A percentile compares a stretch with the other conserved stretches of the same genome.
Evolutionary conservation across 2,888 invertebrate species (phyloP).

Genomic region (Brachypalpus laphriformis): DNA sequence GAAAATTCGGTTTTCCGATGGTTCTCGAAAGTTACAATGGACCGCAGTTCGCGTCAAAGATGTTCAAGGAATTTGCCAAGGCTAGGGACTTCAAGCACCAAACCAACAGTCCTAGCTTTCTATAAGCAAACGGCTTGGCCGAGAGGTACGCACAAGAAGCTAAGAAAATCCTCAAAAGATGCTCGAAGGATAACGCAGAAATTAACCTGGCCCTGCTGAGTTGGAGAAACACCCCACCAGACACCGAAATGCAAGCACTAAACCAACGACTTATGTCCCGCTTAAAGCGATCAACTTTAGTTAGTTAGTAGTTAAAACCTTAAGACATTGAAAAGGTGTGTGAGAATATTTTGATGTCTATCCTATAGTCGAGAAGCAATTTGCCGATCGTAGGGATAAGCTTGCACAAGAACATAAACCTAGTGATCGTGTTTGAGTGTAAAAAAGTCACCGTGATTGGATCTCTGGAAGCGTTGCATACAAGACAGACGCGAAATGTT

Average conservation of each 20-base stretch:
- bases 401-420: background rate
- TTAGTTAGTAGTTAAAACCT: background rate
- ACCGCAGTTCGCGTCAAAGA: background rate
- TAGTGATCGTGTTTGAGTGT: background rate
- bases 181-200: background rate
- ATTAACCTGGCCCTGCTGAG: background rate
- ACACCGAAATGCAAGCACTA: background rate
- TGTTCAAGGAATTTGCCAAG: background rate
- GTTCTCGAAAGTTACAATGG: slow-evolving; percentile 16
- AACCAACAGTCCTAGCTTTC: background rate
- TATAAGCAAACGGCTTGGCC: background rate
- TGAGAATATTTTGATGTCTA: background rate
- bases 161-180: slow-evolving; percentile 9
- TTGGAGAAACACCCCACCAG: slow-evolving; percentile 21
- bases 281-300: background rate
- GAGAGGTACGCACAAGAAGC: slow-evolving; percentile 24
- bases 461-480: background rate
- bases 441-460: background rate
- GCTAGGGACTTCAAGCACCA: background rate
- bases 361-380: too few relatives aligned
- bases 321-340: slow-evolving; percentile 4
- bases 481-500: background rate
- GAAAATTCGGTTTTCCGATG: slow-evolving; percentile 8
- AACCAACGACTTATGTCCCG: background rate
- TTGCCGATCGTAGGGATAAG: background rate